Evolutionary conservation across 2,113 vertebrate species (phyloP).

Genomic region (Chaetodon auriga): DNA sequence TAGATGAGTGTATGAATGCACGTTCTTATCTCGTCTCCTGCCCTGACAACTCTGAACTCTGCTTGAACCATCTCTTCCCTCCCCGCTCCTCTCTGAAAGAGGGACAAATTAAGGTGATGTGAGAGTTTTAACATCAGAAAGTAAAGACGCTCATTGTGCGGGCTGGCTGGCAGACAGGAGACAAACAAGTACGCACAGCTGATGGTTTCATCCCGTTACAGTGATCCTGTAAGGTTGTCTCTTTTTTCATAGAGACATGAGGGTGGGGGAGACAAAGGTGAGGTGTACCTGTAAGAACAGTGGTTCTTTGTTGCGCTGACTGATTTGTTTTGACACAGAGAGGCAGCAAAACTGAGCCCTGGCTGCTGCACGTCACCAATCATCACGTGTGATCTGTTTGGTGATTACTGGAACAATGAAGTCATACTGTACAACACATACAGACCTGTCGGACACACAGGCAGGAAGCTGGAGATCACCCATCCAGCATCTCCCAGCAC

Average conservation of each 20-base stretch:
- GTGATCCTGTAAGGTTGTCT: slow-evolving; percentile 35
- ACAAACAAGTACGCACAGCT: slow-evolving; percentile 54
- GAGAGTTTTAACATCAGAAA: neutral
- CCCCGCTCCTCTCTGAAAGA: neutral
- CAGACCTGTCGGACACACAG: slow-evolving; percentile 17
- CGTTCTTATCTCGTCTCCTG: slow-evolving; percentile 58
- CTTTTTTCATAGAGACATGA: slow-evolving; percentile 23
- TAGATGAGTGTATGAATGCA: slow-evolving; percentile 54
- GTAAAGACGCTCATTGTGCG: slow-evolving; percentile 50
- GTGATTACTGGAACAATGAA: slow-evolving; percentile 47
- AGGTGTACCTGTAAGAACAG: slow-evolving; percentile 47
- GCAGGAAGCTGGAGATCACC: neutral
- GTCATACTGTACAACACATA: slow-evolving; percentile 29
- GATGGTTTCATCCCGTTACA: slow-evolving; percentile 55
- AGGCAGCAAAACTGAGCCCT: slow-evolving; percentile 15
- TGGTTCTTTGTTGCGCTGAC: slow-evolving; percentile 58
- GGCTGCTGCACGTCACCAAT: slow-evolving; percentile 28
- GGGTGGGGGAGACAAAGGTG: slow-evolving; percentile 14
- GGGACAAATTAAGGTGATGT: slow-evolving; percentile 11
- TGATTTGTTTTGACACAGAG: slow-evolving; percentile 69
- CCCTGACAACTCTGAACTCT: slow-evolving; percentile 61
- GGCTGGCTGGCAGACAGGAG: slow-evolving; percentile 38
- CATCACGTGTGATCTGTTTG: slow-evolving; percentile 36
- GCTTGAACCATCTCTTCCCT: slow-evolving; percentile 62
- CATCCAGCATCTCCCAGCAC: too few species aligned